These are phyloP conservation scores for Petromus typicus DNA, from an alignment of 2,113 vertebrate species.

Conservation along the genomic window DNA sequence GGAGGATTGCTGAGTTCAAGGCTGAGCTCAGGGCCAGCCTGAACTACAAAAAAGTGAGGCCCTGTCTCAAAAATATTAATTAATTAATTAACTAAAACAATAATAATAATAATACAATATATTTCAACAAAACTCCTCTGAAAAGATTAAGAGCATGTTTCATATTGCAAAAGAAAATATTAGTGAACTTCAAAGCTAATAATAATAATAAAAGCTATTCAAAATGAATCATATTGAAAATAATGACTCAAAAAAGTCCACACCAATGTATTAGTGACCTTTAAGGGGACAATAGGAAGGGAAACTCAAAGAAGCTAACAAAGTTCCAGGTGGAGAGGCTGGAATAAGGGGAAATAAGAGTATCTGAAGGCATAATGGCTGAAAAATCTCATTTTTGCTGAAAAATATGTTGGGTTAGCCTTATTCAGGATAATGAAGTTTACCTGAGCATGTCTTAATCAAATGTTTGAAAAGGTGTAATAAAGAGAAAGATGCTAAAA, in stretches of 20 bases:
- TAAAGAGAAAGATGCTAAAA: slow-evolving; percentile 15
- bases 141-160: neutral
- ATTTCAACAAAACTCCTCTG: neutral
- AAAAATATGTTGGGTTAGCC: neutral
- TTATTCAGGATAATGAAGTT: neutral
- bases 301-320: neutral
- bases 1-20: no score
- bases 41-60: no score
- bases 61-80: no score
- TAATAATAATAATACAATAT: slow-evolving; percentile 19
- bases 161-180: neutral
- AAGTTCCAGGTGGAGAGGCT: neutral
- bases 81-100: no score
- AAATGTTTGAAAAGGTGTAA: neutral
- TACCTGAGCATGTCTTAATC: neutral
- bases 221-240: slow-evolving; percentile 20
- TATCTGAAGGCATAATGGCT: neutral
- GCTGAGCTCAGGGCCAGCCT: no score
- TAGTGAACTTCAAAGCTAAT: neutral
- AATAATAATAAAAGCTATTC: slow-evolving; percentile 21
- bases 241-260: neutral
- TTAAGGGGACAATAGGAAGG: neutral
- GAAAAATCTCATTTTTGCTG: neutral
- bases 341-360: neutral
- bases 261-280: neutral